Percentiles rank a stretch among this genome's conserved stretches.
phyloP scores from a whole-genome alignment of 2,113 vertebrate species.

The Eonycteris spelaea region DNA sequence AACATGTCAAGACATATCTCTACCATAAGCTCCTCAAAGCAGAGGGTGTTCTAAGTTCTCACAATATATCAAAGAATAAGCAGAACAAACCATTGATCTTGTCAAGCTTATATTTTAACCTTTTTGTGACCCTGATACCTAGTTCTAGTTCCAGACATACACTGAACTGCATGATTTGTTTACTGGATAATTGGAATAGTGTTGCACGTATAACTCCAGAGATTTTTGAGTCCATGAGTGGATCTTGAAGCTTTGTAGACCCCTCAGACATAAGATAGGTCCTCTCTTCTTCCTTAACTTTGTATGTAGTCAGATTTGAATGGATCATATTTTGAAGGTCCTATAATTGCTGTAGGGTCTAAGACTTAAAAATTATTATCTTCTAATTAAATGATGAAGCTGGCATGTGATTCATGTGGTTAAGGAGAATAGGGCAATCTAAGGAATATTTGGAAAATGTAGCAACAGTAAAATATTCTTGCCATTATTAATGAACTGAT shows the following conservation, averaged over 20 bases:
- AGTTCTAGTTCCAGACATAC: background rate
- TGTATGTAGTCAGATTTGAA: background rate
- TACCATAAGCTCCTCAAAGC: background rate
- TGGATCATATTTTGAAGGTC: background rate
- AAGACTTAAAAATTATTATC: background rate
- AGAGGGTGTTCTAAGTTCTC: background rate
- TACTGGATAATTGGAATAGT: background rate
- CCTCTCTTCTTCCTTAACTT: background rate
- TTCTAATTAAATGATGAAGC: background rate
- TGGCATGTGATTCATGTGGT: background rate
- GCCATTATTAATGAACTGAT: background rate
- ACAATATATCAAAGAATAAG: background rate
- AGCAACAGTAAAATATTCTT: background rate
- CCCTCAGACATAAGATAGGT: background rate
- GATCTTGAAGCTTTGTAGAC: background rate
- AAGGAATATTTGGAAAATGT: background rate
- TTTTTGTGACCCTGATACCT: background rate
- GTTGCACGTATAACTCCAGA: background rate
- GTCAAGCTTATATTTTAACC: background rate
- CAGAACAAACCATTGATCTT: background rate
- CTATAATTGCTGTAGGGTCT: background rate
- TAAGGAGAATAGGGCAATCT: background rate
- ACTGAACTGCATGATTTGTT: background rate
- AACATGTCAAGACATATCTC: background rate
- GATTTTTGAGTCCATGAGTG: background rate